Evolutionary conservation across 2,797 vertebrate species (phyloP).

Genomic region (Anisognathus igniventris): DNA sequence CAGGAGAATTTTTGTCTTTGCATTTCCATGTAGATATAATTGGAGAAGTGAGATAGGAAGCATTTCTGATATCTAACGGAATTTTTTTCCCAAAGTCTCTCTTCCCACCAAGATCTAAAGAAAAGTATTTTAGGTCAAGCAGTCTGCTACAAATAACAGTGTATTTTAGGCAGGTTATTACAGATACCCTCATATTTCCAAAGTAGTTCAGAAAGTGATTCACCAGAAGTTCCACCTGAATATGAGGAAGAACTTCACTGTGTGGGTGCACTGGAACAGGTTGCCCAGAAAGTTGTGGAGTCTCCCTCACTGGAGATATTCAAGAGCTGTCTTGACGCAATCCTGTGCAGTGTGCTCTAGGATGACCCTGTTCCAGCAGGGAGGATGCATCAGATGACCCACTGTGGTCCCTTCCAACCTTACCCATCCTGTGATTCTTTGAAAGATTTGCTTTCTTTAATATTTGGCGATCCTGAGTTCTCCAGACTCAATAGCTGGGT

Average conservation of each 20-base stretch:
- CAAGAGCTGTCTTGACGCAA: fast-evolving
- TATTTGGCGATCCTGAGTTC: neutral
- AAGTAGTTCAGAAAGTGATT: neutral
- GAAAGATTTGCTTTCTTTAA: neutral
- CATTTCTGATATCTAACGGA: neutral
- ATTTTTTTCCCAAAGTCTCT: neutral
- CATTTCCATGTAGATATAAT: neutral
- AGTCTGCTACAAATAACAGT: neutral
- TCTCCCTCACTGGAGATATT: neutral
- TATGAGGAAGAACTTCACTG: neutral
- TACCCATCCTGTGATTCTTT: neutral
- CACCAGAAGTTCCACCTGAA: neutral
- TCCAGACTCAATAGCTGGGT: neutral
- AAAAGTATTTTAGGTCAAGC: neutral
- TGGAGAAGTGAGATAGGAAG: neutral
- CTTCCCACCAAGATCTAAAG: neutral
- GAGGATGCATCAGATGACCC: neutral
- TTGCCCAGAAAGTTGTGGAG: neutral
- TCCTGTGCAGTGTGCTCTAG: neutral
- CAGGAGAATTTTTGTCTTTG: neutral
- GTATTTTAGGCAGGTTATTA: neutral
- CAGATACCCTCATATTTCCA: neutral
- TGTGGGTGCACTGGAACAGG: neutral
- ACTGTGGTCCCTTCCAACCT: neutral
- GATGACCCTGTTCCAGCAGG: neutral